Base-by-base conservation (phyloP, 2,113 vertebrate species). In the Spea bombifrons region DNA sequence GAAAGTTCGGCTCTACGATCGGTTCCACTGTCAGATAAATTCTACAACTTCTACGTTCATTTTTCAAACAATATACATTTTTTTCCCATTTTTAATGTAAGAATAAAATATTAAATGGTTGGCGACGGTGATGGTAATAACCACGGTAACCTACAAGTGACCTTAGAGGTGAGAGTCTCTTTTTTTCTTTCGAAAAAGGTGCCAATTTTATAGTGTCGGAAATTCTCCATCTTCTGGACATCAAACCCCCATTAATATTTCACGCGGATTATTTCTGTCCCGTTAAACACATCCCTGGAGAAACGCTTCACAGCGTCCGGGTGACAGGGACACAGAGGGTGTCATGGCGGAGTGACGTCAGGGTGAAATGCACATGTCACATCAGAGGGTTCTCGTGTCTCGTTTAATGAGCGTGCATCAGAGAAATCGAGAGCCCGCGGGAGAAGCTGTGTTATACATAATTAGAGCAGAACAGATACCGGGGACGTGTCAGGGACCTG, bases 191-290 rank as follows among this genome's bases (percentile, higher is more conserved):
- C 66, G n/a, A 53, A 47, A 49, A 70, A 63, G 67, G 46, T 68
- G 65, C n/a, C 50, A 66, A 46, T 71, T 59, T 74, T 73, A 52
- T 46, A 2, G 63, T 43, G 15, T 16, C 47, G 17, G 49, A 52
- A 73, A 49, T 73, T 66, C 8, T 74, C 7, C 7, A 74, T 61
- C 64, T 17, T 73, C 73, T 17, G 17, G 64, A 67, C 65, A 68
- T 67, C n/a, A n/a, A 46, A 46, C 47, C 7, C 71, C 66, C 46
- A 74, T 80, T 68, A 80, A 74, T 74, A 80, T 80, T 80, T 73
- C 64, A 74, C 49, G 15, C 74, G 65, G 17, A 45, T 57, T 80
- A 74, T 80, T 80, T 74, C 64, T 59, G 64, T 61, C 52, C 76
- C 50, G 12, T 48, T 79, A 72, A 73, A 73, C 70, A 79, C 64